Percentiles rank a stretch among this genome's conserved stretches.
Conservation (phyloP, 2,113 vertebrate species). For the Heterotis niloticus region DNA sequence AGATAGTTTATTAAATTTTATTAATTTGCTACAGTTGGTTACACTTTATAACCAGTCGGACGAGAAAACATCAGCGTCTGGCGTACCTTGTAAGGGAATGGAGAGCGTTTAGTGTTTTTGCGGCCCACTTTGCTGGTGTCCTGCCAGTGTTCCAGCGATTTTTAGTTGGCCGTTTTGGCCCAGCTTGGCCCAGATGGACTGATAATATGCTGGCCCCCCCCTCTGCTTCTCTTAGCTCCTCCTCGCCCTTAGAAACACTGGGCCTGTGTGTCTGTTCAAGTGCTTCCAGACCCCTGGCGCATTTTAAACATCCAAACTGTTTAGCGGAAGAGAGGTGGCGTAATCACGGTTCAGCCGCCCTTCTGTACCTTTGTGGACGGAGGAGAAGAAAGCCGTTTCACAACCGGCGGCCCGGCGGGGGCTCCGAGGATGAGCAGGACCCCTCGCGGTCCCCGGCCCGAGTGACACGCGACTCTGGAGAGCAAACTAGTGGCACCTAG, state of each 20-base stretch:
- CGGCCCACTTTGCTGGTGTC: background rate
- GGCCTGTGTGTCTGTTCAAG: conserved; percentile 47
- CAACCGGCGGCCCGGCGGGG: background rate
- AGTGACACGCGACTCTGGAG: background rate
- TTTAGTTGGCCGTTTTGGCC: background rate
- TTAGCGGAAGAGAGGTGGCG: conserved; percentile 27
- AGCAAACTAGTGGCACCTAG: conserved; percentile 39
- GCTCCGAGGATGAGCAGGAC: background rate
- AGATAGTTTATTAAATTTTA: conserved; percentile 9
- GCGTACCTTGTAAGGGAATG: background rate
- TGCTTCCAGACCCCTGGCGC: conserved; percentile 60
- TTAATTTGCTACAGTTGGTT: background rate
- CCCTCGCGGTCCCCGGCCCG: background rate
- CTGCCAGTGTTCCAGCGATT: conserved; percentile 18
- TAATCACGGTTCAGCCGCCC: conserved; percentile 46
- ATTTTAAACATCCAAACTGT: conserved; percentile 36
- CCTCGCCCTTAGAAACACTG: conserved; percentile 41
- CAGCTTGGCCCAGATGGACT: background rate
- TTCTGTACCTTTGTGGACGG: conserved; percentile 39
- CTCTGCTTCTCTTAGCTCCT: conserved; percentile 35
- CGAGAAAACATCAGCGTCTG: background rate
- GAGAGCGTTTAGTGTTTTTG: background rate
- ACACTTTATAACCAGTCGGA: too few relatives aligned
- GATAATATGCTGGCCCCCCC: conserved; percentile 28
- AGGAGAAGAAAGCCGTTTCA: conserved; percentile 19